phyloP scores from a whole-genome alignment of 1,140 invertebrate species.

The Drosophila trapezifrons region DNA sequence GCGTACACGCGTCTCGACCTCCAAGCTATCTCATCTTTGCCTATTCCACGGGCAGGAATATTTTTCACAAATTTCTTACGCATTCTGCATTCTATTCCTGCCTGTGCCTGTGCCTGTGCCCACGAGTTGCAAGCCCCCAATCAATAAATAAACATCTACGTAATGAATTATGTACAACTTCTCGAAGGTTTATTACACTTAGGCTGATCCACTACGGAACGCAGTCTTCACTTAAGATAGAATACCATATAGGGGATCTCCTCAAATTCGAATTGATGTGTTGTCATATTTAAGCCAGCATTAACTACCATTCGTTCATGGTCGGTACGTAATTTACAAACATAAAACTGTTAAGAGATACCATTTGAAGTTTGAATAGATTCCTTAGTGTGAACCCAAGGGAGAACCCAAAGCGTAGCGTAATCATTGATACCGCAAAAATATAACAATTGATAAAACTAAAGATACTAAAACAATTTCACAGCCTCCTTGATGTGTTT shows the following conservation, averaged over 20 bases:
- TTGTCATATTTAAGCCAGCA: slow-evolving; percentile 50
- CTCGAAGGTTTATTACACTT: slow-evolving; percentile 53
- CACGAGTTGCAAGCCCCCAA: slow-evolving; percentile 39
- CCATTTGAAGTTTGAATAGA: slow-evolving; percentile 67
- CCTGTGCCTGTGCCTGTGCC: not conserved
- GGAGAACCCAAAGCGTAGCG: slow-evolving; percentile 36
- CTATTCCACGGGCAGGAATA: slow-evolving; percentile 7
- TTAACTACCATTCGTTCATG: slow-evolving; percentile 49
- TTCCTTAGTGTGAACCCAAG: slow-evolving; percentile 55
- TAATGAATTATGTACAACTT: slow-evolving; percentile 72
- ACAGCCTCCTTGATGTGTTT: slow-evolving; percentile 62
- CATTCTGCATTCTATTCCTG: slow-evolving; percentile 1
- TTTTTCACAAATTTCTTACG: not conserved
- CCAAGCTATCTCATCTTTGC: not conserved
- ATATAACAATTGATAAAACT: slow-evolving; percentile 16
- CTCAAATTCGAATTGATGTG: slow-evolving; percentile 48
- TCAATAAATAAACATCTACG: slow-evolving; percentile 63
- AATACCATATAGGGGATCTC: slow-evolving; percentile 23
- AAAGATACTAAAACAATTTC: slow-evolving; percentile 36
- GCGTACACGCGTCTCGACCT: not conserved
- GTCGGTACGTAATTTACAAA: slow-evolving; percentile 53
- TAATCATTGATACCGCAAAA: slow-evolving; percentile 33
- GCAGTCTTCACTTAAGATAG: slow-evolving; percentile 31
- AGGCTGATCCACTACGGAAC: not conserved
- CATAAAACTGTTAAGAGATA: slow-evolving; percentile 56